A percentile compares a stretch with the other conserved stretches of the same genome.
phyloP scores from a whole-genome alignment of 1,140 invertebrate genomes.

The Metaphire vulgaris region DNA sequence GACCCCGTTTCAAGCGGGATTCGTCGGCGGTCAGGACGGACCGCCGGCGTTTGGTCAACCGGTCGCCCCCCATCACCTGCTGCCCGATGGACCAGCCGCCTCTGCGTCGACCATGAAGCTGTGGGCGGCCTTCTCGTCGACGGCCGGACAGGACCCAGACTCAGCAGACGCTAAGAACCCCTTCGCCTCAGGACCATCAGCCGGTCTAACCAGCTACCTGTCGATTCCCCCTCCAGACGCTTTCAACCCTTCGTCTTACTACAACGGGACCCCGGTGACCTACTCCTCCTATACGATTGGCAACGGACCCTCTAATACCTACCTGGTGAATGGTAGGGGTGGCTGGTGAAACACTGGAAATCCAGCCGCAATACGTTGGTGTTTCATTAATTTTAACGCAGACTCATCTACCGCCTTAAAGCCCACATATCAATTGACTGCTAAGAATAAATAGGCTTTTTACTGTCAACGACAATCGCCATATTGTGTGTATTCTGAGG shows the following conservation, averaged over 20 bases:
- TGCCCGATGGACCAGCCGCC: too few species aligned
- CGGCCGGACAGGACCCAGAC: background rate
- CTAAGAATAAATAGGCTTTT: background rate
- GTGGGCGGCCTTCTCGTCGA: too few species aligned
- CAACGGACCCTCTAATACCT: background rate
- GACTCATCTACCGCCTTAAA: too few species aligned
- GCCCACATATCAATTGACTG: background rate
- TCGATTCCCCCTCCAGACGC: background rate
- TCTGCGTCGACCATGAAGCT: too few species aligned
- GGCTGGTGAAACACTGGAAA: background rate
- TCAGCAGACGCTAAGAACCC: background rate
- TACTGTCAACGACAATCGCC: background rate
- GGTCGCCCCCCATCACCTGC: too few species aligned
- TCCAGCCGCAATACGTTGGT: background rate
- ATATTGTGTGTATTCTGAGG: background rate
- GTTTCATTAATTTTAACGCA: background rate
- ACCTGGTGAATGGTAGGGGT: too few species aligned
- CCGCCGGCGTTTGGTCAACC: too few species aligned
- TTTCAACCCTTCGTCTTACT: background rate
- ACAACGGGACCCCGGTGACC: background rate
- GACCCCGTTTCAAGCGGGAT: background rate
- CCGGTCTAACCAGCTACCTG: background rate
- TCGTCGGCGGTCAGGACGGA: background rate
- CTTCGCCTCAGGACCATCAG: background rate
- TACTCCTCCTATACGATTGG: background rate